These are phyloP conservation scores for Centropristis striata DNA, from an alignment of 2,113 vertebrate species.

Conservation along the genomic window DNA sequence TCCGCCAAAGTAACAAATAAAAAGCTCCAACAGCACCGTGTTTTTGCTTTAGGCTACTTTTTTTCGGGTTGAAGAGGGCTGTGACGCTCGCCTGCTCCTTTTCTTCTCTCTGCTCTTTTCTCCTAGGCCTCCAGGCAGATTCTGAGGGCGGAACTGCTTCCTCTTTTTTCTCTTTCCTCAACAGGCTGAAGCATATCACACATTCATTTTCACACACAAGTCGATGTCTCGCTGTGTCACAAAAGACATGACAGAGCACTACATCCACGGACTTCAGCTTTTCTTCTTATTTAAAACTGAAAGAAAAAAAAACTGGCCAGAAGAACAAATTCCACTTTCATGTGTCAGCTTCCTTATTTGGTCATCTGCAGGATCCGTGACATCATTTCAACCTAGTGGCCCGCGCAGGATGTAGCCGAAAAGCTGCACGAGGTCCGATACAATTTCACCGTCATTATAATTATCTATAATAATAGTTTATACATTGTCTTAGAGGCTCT, in stretches of 20 bases:
- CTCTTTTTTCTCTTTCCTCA: constrained; percentile 60
- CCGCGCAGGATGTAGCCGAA: constrained; percentile 6
- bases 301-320: background rate
- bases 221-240: background rate
- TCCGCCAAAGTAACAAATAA: background rate
- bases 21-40: background rate
- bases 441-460: background rate
- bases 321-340: constrained; percentile 21
- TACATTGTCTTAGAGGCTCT: background rate
- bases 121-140: constrained; percentile 28
- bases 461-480: background rate
- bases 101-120: background rate
- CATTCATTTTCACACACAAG: background rate
- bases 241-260: no score
- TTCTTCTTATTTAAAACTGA: background rate
- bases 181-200: constrained; percentile 6
- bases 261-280: background rate
- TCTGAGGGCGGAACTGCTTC: constrained; percentile 71
- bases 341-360: constrained; percentile 70
- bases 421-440: background rate
- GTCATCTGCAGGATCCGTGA: constrained; percentile 53
- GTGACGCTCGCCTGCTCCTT: background rate
- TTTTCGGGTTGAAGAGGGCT: fast-evolving
- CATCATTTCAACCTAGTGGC: constrained; percentile 6
- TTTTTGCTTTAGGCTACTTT: no score